Conservation (phyloP, 2,888 invertebrate species). For the Drosophila paracracens region DNA sequence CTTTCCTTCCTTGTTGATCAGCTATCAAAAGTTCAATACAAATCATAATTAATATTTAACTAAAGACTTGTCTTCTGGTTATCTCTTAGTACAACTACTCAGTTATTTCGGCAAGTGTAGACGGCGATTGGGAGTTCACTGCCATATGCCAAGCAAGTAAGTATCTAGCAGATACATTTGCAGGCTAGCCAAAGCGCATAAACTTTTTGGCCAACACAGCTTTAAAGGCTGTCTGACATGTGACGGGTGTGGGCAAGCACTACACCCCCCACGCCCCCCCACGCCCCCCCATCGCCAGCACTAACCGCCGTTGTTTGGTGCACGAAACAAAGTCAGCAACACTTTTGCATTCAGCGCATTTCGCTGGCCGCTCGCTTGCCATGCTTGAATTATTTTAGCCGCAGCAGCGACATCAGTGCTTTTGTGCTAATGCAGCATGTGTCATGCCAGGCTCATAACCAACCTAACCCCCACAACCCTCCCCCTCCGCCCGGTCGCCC, state of each 20-base stretch:
- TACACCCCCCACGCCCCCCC: not conserved
- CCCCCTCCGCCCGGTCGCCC: not conserved
- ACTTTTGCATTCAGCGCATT: constrained; percentile 52
- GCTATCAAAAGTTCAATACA: not conserved
- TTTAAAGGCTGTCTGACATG: constrained; percentile 8
- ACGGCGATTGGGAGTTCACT: not conserved
- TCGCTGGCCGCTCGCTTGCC: constrained; percentile 46
- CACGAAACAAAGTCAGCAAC: constrained; percentile 55
- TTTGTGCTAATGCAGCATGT: constrained; percentile 63
- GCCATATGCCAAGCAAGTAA: not conserved
- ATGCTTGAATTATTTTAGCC: constrained; percentile 44
- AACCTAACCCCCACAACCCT: not conserved
- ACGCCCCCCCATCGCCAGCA: too few relatives aligned
- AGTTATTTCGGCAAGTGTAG: not conserved
- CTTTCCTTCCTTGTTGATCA: not conserved
- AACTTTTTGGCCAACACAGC: constrained; percentile 16
- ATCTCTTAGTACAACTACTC: not conserved
- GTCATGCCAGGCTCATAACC: constrained; percentile 10
- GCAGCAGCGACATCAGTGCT: constrained; percentile 34
- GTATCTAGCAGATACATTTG: constrained; percentile 37
- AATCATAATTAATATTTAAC: not conserved
- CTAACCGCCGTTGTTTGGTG: constrained; percentile 34
- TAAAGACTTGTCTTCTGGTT: not conserved
- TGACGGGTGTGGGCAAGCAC: not conserved
- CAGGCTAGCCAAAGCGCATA: constrained; percentile 16